Evolutionary conservation across 2,113 vertebrate species (phyloP).

Genomic region (Girardinichthys multiradiatus): DNA sequence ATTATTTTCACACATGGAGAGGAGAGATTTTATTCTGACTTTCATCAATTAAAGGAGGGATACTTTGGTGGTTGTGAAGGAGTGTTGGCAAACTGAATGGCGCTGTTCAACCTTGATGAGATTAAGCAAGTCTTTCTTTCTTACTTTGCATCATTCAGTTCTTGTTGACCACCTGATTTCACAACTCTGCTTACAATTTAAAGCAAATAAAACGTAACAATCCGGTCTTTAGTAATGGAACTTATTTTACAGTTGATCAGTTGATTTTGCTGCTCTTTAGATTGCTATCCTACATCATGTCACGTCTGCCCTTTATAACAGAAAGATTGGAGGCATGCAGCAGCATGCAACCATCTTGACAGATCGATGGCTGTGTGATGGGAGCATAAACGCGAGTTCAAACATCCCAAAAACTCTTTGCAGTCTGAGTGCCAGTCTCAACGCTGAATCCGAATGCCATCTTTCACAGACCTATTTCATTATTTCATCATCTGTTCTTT

Average conservation of each 20-base stretch:
- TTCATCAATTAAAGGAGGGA: constrained; percentile 57
- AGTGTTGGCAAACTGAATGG: constrained; percentile 19
- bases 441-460: constrained; percentile 29
- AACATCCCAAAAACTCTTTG: constrained; percentile 11
- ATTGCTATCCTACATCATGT: not conserved
- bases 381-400: constrained; percentile 2
- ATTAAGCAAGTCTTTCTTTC: not conserved
- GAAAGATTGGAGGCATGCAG: constrained; percentile 2
- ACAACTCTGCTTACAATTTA: too few relatives aligned
- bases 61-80: constrained; percentile 38
- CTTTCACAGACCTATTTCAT: constrained; percentile 35
- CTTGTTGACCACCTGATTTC: too few relatives aligned
- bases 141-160: not conserved
- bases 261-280: constrained; percentile 2
- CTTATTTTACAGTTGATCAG: not conserved
- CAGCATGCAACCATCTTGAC: not conserved
- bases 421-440: not conserved
- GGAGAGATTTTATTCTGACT: constrained; percentile 28
- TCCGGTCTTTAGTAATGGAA: not conserved
- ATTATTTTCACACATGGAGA: constrained; percentile 45
- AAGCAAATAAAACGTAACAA: not conserved
- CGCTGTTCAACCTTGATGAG: constrained; percentile 20
- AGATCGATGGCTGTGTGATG: not conserved
- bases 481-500: constrained; percentile 43
- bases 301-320: not conserved